phyloP scores from a whole-genome alignment of 2,113 vertebrate species.

The Callocephalon fimbriatum region DNA sequence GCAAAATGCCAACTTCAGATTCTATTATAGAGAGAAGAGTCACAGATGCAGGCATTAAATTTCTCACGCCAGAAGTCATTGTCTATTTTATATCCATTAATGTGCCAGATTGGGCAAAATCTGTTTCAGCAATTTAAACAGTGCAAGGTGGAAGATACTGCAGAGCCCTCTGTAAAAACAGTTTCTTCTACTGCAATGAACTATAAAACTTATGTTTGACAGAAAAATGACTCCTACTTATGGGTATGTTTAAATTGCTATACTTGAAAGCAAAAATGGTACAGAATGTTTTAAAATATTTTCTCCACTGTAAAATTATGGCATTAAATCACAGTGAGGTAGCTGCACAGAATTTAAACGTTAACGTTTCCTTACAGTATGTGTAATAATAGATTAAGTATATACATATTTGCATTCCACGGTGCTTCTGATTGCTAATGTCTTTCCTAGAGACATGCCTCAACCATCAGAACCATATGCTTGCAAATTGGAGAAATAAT shows the following conservation, averaged over 20 bases:
- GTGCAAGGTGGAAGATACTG: background rate
- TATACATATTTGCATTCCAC: background rate
- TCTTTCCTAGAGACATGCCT: background rate
- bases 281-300: background rate
- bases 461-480: background rate
- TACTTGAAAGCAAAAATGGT: background rate
- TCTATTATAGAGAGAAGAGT: background rate
- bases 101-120: constrained; percentile 8
- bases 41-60: background rate
- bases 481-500: background rate
- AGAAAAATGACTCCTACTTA: constrained; percentile 3
- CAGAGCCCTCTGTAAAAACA: background rate
- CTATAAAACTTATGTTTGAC: constrained; percentile 26
- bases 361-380: background rate
- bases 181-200: background rate
- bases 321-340: background rate
- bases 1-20: background rate
- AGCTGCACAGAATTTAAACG: background rate
- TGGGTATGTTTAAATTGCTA: background rate
- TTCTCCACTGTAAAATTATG: background rate
- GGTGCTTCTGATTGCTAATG: background rate
- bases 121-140: background rate
- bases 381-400: background rate
- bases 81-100: background rate
- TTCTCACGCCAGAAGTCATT: background rate